Percentiles rank a stretch among this genome's conserved stretches.
phyloP scores from a whole-genome alignment of 2,113 vertebrate species.

The Antechinus flavipes region DNA sequence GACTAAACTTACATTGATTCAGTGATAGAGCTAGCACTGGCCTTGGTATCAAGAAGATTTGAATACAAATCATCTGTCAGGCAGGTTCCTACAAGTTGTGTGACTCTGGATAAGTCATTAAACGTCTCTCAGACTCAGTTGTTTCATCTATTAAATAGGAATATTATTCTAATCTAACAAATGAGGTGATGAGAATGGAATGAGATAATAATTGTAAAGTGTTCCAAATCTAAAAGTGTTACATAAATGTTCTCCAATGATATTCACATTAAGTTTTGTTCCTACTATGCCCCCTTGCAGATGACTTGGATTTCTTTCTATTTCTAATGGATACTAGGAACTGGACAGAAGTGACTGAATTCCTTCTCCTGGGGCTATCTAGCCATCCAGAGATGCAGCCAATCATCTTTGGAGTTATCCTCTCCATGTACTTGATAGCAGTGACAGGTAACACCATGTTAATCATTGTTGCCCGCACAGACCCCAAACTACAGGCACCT shows the following conservation, averaged over 20 bases:
- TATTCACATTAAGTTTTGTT: slow-evolving; percentile 7
- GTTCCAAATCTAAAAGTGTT: neutral
- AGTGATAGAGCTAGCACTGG: neutral
- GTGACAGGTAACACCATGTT: slow-evolving; percentile 66
- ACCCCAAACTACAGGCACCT: slow-evolving; percentile 73
- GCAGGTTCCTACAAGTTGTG: neutral
- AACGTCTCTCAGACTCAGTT: neutral
- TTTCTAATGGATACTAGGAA: slow-evolving; percentile 61
- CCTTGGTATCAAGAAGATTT: neutral
- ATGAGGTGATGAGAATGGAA: neutral
- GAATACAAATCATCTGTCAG: neutral
- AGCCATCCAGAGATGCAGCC: slow-evolving; percentile 55
- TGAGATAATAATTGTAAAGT: slow-evolving; percentile 1
- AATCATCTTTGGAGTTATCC: slow-evolving; percentile 65
- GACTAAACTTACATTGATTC: neutral
- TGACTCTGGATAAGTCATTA: neutral
- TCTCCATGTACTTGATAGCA: slow-evolving; percentile 70
- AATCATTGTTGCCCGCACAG: slow-evolving; percentile 57
- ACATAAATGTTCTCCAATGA: neutral
- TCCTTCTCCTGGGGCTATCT: slow-evolving; percentile 75
- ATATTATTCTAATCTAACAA: neutral
- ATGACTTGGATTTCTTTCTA: neutral
- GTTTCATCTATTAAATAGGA: neutral
- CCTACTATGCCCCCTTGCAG: neutral
- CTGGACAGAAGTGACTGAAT: slow-evolving; percentile 67